Percentiles rank a stretch among this genome's conserved stretches.
Evolutionary conservation across 2,888 invertebrate genomes (phyloP).

Genomic region (Congeria kusceri): DNA sequence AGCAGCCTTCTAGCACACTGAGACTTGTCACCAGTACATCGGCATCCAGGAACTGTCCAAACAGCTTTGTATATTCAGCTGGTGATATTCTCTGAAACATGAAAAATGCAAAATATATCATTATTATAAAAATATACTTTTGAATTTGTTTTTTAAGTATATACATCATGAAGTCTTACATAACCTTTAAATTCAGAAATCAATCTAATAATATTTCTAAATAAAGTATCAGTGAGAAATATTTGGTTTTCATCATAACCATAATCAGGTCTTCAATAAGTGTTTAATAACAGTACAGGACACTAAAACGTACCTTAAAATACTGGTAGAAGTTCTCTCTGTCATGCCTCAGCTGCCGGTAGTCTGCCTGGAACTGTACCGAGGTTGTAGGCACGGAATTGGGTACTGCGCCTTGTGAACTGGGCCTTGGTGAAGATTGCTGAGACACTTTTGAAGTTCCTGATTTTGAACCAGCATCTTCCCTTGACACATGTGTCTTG

Average conservation of each 20-base stretch:
- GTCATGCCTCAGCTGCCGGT: constrained; percentile 77
- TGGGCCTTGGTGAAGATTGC: background rate
- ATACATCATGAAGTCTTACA: too few species aligned
- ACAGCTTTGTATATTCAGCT: constrained; percentile 72
- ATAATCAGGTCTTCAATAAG: too few species aligned
- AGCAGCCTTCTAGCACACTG: constrained; percentile 70
- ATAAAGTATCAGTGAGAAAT: too few species aligned
- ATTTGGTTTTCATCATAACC: too few species aligned
- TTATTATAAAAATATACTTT: too few species aligned
- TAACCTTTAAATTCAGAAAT: too few species aligned
- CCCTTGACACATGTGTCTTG: background rate
- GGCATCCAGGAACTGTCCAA: constrained; percentile 81
- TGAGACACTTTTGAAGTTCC: background rate
- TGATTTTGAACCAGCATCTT: too few species aligned
- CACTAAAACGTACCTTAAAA: constrained; percentile 81
- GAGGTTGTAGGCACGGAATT: constrained; percentile 73
- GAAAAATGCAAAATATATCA: too few species aligned
- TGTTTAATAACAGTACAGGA: too few species aligned
- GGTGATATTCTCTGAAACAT: constrained; percentile 76
- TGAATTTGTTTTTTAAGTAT: too few species aligned
- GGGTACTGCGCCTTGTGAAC: background rate
- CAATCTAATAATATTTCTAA: too few species aligned
- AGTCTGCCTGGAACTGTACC: constrained; percentile 82
- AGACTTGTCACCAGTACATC: constrained; percentile 76
- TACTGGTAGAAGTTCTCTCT: constrained; percentile 77